These are phyloP conservation scores for Benitochromis conjunctus DNA, from an alignment of 2,113 vertebrate species.

Conservation along the genomic window DNA sequence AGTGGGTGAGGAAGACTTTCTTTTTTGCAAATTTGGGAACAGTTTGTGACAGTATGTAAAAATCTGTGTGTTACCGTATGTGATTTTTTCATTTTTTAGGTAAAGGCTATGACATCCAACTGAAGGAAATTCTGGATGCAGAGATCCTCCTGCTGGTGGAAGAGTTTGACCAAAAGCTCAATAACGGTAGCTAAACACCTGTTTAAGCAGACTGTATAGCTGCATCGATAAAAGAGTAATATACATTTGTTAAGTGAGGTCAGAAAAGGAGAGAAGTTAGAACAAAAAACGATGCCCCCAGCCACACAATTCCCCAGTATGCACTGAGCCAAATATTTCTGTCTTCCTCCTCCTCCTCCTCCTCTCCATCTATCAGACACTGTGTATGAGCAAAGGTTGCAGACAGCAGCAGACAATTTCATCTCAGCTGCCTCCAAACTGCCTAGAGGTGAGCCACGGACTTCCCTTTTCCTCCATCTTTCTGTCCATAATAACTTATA, in stretches of 20 bases:
- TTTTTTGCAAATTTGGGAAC: background rate
- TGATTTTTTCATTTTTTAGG: slow-evolving; percentile 34
- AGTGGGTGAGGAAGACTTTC: slow-evolving; percentile 61
- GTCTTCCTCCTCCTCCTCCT: slow-evolving; percentile 6
- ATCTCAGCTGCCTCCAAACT: slow-evolving; percentile 66
- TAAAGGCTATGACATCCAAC: slow-evolving; percentile 47
- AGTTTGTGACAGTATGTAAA: background rate
- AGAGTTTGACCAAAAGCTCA: slow-evolving; percentile 52
- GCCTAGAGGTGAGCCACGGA: slow-evolving; percentile 72
- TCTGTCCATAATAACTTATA: slow-evolving; percentile 35
- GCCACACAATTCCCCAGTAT: slow-evolving; percentile 35
- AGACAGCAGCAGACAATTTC: slow-evolving; percentile 68
- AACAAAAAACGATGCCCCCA: slow-evolving; percentile 32
- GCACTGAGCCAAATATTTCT: slow-evolving; percentile 43
- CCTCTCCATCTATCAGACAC: slow-evolving; percentile 52
- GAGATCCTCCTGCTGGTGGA: slow-evolving; percentile 49
- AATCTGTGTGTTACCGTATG: background rate
- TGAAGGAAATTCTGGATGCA: slow-evolving; percentile 55
- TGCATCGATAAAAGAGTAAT: slow-evolving; percentile 1
- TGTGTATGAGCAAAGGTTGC: slow-evolving; percentile 61
- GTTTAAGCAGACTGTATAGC: background rate
- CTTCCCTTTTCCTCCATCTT: slow-evolving; percentile 44
- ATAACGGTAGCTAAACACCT: slow-evolving; percentile 49
- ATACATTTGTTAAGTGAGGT: slow-evolving; percentile 4
- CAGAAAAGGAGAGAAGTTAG: background rate